These are phyloP conservation scores for Gallinago solitaria DNA, from an alignment of 2,797 vertebrate genomes.

Conservation along the genomic window DNA sequence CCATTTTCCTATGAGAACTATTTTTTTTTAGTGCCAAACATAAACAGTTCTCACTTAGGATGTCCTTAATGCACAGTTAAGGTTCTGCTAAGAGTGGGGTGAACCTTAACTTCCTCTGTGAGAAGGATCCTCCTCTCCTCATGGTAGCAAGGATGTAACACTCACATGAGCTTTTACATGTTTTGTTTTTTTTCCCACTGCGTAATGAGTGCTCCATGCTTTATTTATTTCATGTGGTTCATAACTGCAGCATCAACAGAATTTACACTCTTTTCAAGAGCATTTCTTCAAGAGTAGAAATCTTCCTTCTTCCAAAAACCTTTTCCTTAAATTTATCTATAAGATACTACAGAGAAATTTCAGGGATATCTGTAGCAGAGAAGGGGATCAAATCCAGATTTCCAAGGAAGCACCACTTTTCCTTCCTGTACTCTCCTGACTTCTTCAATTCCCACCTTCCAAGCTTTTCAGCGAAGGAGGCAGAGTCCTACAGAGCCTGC, in stretches of 20 bases:
- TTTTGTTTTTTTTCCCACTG: neutral
- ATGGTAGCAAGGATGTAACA: neutral
- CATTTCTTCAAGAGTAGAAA: neutral
- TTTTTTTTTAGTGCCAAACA: neutral
- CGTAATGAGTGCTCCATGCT: neutral
- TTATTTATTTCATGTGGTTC: neutral
- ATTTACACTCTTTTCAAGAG: neutral
- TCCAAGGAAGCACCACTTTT: neutral
- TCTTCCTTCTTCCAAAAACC: neutral
- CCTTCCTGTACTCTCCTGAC: neutral
- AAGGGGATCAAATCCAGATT: accelerated
- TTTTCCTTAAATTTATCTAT: neutral
- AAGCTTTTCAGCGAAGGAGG: neutral
- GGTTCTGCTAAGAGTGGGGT: neutral
- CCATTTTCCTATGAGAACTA: neutral
- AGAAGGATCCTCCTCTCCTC: neutral
- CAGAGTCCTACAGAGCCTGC: neutral
- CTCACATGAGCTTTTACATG: neutral
- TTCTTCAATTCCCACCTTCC: neutral
- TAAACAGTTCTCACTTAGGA: neutral
- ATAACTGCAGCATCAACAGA: neutral
- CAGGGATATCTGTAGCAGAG: neutral
- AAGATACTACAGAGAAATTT: neutral
- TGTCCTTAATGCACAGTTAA: neutral
- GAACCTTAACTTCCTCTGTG: neutral